These are phyloP conservation scores for Aplochiton taeniatus DNA, from an alignment of 2,797 vertebrate species.

Conservation along the genomic window DNA sequence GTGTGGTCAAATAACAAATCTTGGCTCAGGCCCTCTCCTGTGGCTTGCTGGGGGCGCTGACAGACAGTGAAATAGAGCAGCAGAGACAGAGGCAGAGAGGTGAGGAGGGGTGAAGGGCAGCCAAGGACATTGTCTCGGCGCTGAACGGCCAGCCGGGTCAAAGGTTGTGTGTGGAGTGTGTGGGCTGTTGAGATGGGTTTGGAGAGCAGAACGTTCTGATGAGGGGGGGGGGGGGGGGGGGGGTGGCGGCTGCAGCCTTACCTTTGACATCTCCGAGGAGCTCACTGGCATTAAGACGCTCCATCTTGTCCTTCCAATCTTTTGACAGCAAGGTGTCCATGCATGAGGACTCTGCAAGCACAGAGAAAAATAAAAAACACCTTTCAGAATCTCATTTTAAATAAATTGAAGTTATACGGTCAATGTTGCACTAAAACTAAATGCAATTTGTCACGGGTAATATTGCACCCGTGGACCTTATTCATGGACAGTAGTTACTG, in stretches of 20 bases:
- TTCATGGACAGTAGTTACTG: neutral
- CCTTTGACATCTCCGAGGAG: constrained; percentile 91
- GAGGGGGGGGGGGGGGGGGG: neutral
- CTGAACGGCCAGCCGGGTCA: constrained; percentile 54
- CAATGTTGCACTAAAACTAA: too few species aligned
- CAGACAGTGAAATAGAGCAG: constrained; percentile 41
- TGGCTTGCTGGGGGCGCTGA: neutral
- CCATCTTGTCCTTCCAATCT: constrained; percentile 94
- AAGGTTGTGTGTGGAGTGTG: constrained; percentile 56
- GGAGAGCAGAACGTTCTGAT: constrained; percentile 18
- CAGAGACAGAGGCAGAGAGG: constrained; percentile 57
- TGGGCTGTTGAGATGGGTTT: constrained; percentile 50
- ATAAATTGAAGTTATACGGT: too few species aligned
- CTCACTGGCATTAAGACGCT: constrained; percentile 85
- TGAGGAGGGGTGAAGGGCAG: constrained; percentile 55
- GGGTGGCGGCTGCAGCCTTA: constrained; percentile 48
- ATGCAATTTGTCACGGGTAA: too few species aligned
- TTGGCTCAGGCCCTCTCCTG: too few species aligned
- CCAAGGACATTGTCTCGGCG: constrained; percentile 66
- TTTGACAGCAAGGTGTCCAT: constrained; percentile 90
- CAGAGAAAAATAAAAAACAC: too few species aligned
- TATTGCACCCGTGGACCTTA: neutral
- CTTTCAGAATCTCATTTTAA: too few species aligned
- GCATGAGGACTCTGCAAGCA: constrained; percentile 81
- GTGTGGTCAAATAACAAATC: too few species aligned